Evolutionary conservation across 2,888 invertebrate genomes (phyloP).

Genomic region (Diadegma fenestrale): DNA sequence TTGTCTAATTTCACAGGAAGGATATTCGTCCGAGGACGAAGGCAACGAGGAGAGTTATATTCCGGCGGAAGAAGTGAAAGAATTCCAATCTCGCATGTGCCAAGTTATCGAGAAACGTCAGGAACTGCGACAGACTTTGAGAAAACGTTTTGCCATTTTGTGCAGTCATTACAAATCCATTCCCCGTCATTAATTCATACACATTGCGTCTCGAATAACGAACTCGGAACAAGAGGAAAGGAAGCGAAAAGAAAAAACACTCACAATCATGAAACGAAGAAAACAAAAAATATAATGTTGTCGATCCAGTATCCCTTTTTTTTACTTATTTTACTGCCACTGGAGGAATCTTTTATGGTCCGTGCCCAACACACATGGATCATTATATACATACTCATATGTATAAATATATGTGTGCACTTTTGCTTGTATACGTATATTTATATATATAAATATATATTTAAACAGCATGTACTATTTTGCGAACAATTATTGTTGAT

Average conservation of each 20-base stretch:
- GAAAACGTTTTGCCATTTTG: slow-evolving; percentile 93
- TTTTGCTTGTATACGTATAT: slow-evolving; percentile 18
- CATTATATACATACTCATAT: slow-evolving; percentile 28
- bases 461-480: slow-evolving; percentile 60
- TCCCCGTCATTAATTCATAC: slow-evolving; percentile 75
- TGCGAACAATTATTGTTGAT: slow-evolving; percentile 66
- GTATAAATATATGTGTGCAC: slow-evolving; percentile 20
- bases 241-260: neutral
- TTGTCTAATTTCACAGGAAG: slow-evolving; percentile 87
- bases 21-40: slow-evolving; percentile 92
- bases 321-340: slow-evolving; percentile 78
- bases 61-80: slow-evolving; percentile 94
- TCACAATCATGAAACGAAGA: slow-evolving; percentile 27
- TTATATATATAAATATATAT: slow-evolving; percentile 51
- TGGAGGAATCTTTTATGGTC: slow-evolving; percentile 66
- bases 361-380: slow-evolving; percentile 49
- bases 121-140: slow-evolving; percentile 92
- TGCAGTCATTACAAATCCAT: slow-evolving; percentile 86
- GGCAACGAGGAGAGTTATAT: slow-evolving; percentile 89
- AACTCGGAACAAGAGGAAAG: slow-evolving; percentile 33
- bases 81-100: slow-evolving; percentile 92
- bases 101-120: slow-evolving; percentile 93
- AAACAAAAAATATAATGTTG: slow-evolving; percentile 60
- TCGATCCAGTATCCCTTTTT: slow-evolving; percentile 71
- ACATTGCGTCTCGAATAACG: slow-evolving; percentile 56